Conservation (phyloP, 2,113 vertebrate genomes). For the Phocoena sinus region DNA sequence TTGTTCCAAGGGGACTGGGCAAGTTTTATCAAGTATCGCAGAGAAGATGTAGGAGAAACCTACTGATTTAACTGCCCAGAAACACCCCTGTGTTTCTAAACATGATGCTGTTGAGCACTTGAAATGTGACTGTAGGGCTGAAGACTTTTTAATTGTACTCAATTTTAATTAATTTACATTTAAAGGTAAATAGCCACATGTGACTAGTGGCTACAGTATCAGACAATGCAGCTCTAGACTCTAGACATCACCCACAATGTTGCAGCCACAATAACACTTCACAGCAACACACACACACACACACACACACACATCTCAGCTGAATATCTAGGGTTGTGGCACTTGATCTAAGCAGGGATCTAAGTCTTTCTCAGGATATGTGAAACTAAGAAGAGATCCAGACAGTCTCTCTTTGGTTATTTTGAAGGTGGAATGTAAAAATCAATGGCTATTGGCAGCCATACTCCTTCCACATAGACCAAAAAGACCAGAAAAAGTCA, state of each 20-base stretch:
- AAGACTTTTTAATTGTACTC: not conserved
- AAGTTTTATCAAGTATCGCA: not conserved
- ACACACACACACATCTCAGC: not conserved
- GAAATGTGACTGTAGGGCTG: not conserved
- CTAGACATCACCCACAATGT: not conserved
- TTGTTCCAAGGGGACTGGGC: not conserved
- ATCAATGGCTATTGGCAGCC: rapidly evolving
- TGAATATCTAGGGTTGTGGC: not conserved
- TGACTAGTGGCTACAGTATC: not conserved
- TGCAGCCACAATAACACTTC: not conserved
- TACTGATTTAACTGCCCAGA: not conserved
- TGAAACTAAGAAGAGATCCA: not conserved
- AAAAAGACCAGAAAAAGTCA: not conserved
- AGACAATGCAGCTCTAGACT: not conserved
- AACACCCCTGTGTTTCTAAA: not conserved
- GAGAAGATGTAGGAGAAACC: not conserved
- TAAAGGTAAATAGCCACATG: not conserved
- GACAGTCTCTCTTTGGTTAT: not conserved
- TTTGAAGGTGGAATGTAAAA: not conserved
- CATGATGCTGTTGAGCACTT: not conserved
- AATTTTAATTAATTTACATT: not conserved
- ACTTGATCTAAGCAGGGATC: not conserved
- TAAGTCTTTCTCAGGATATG: not conserved
- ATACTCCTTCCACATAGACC: not conserved
- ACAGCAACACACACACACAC: not conserved